Conservation (phyloP, 2,888 invertebrate species). For the Tortricodes alternella region DNA sequence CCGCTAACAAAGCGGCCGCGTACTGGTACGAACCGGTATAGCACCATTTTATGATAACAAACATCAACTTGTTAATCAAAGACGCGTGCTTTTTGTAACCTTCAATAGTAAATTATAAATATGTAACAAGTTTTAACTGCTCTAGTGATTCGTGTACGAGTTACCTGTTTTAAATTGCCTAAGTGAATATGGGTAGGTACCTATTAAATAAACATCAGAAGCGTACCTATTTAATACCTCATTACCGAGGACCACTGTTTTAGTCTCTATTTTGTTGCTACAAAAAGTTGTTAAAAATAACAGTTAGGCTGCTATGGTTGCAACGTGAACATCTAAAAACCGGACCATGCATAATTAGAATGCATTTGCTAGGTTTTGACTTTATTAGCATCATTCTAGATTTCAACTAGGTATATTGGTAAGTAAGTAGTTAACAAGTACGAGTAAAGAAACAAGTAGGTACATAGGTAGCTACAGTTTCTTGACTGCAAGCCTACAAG, state of each 20-base stretch:
- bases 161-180: neutral
- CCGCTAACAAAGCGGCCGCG: conserved; percentile 5
- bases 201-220: neutral
- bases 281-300: too few species aligned
- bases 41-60: neutral
- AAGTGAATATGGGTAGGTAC: neutral
- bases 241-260: too few species aligned
- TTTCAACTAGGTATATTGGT: too few species aligned
- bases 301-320: neutral
- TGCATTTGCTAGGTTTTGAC: neutral
- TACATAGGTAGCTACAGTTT: too few species aligned
- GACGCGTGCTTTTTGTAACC: conserved; percentile 4
- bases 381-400: neutral
- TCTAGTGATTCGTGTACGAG: neutral
- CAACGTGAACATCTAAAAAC: neutral
- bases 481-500: too few species aligned
- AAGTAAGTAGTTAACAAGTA: too few species aligned
- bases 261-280: too few species aligned
- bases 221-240: neutral
- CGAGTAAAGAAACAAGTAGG: too few species aligned
- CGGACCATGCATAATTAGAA: neutral
- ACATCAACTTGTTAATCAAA: conserved; percentile 8
- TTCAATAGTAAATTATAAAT: neutral
- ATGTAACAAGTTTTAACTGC: neutral
- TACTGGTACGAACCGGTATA: conserved; percentile 17